Base-by-base conservation (phyloP, 2,113 vertebrate species). In the Paraplagusia blochii region DNA sequence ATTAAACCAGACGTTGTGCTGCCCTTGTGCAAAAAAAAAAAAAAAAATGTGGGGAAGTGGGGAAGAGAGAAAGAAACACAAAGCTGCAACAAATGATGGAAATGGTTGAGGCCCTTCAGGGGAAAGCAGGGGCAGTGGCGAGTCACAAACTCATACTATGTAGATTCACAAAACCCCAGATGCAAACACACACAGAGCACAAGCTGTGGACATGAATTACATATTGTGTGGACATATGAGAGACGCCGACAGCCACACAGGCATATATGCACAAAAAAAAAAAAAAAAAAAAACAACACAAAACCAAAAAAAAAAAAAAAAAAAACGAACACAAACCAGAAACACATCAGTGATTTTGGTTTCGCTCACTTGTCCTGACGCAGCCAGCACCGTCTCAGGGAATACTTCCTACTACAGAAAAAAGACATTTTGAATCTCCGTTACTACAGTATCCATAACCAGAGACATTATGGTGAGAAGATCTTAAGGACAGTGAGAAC, bases 1-100 rank as follows among this genome's bases (percentile, higher is more conserved):
- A 88, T 88, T 87, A 91, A 89, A 89, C 49, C 78, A 81, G 79
- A 88, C 79, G 56, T 60, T 68, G 77, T 68, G 82, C 74, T 82
- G 22, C 65, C 81, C 76, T 49, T 35, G 82, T 50, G 66, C 72
- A 83, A 69, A 29, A 62, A 69, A 12, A 76, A 29, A 52, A 63
- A 22, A 22, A 29, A 29, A 29, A 6, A 6, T 2, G 22, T 29
- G 22, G 22, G 22, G 22, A n/a, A 6, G 22, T 29, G 9, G 46
- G 15, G 33, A n/a, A 19, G 22, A 8, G 9, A 22, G 39, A 34
- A 53, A 44, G 52, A 66, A 81, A 64, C 34, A 77, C 53, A 82
- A 78, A 77, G 47, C 71, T 70, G 69, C 63, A 83, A 85, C 74
- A 87, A 88, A 89, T 69, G 76, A 85, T 81, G 69, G 76, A 81